These are phyloP conservation scores for Limonius californicus DNA, from an alignment of 1,140 invertebrate genomes.

Conservation along the genomic window DNA sequence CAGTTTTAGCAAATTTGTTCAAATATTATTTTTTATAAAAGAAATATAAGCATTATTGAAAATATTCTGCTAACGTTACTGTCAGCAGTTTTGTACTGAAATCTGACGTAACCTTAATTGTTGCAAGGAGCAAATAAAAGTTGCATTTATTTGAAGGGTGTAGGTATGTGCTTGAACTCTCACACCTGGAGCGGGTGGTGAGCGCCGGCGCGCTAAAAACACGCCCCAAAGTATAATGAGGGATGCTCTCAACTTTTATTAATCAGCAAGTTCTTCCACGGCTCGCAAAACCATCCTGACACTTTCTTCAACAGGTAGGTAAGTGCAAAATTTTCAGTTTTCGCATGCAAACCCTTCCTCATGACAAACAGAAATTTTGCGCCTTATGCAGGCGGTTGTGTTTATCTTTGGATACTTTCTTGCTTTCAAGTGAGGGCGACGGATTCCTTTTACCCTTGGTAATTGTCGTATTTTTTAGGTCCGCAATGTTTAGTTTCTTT, in stretches of 20 bases:
- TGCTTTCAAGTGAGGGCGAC: too few relatives aligned
- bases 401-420: not conserved
- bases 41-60: too few relatives aligned
- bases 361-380: not conserved
- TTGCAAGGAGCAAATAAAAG: too few relatives aligned
- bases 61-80: too few relatives aligned
- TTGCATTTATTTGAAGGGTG: too few relatives aligned
- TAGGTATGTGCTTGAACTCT: not conserved
- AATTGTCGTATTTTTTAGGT: not conserved
- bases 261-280: constrained; percentile 28
- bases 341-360: not conserved
- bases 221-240: constrained; percentile 31
- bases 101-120: too few relatives aligned
- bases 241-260: constrained; percentile 30
- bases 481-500: not conserved
- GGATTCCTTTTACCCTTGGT: too few relatives aligned
- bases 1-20: too few relatives aligned
- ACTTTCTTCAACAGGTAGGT: not conserved
- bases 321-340: too few relatives aligned
- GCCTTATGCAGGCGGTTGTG: not conserved
- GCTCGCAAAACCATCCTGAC: not conserved
- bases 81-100: too few relatives aligned
- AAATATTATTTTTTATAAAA: too few relatives aligned
- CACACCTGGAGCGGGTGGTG: not conserved
- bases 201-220: constrained; percentile 24